Percentiles rank a stretch among this genome's conserved stretches.
phyloP scores from a whole-genome alignment of 2,113 vertebrate genomes.

The Lanius collurio region DNA sequence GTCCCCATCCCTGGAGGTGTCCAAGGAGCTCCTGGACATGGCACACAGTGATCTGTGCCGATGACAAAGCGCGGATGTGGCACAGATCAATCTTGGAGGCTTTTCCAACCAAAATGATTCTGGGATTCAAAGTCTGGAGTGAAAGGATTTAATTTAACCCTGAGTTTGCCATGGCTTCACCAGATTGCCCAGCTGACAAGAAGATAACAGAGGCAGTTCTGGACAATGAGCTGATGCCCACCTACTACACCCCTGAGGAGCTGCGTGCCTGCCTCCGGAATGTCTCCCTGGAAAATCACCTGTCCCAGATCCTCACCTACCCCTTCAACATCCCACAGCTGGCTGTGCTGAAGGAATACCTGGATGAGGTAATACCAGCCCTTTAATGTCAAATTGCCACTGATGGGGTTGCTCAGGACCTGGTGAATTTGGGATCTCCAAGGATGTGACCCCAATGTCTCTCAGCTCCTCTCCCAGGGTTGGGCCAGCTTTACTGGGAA shows the following conservation, averaged over 20 bases:
- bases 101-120: not conserved
- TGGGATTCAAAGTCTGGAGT: not conserved
- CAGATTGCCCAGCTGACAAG: not conserved
- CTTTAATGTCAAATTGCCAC: not conserved
- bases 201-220: not conserved
- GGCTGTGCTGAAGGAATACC: slow-evolving; percentile 20
- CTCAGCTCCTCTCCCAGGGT: not conserved
- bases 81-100: too few relatives aligned
- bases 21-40: fast-evolving
- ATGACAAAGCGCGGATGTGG: fast-evolving
- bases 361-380: slow-evolving; percentile 57
- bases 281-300: not conserved
- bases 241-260: not conserved
- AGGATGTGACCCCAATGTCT: not conserved
- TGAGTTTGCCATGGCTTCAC: not conserved
- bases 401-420: not conserved
- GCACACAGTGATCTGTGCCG: not conserved
- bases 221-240: not conserved
- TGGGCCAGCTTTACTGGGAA: not conserved
- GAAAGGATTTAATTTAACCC: not conserved
- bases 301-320: not conserved
- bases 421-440: not conserved
- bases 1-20: not conserved
- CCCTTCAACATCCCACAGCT: slow-evolving; percentile 65
- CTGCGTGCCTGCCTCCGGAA: slow-evolving; percentile 57